These are phyloP conservation scores for Nasua narica DNA, from an alignment of 2,797 vertebrate genomes.

Conservation along the genomic window DNA sequence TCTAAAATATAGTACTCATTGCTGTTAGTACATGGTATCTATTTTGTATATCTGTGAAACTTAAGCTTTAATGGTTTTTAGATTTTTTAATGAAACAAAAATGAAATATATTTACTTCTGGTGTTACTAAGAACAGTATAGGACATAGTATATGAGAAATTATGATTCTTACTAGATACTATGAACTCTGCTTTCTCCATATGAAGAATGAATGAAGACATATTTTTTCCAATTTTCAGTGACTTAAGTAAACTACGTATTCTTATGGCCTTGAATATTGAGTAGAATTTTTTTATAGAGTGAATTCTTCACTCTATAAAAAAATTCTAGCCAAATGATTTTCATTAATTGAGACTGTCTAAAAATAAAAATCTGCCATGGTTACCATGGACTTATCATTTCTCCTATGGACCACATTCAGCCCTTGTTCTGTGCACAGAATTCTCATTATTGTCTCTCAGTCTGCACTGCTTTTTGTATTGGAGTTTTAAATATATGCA, in stretches of 20 bases:
- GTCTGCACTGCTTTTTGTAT: neutral
- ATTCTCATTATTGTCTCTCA: constrained; percentile 25
- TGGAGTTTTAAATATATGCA: constrained; percentile 2
- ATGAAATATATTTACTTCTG: neutral
- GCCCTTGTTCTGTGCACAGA: neutral
- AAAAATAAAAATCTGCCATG: constrained; percentile 57
- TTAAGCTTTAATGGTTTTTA: neutral
- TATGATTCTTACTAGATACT: neutral
- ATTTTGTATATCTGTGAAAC: neutral
- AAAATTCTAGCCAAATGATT: constrained; percentile 27
- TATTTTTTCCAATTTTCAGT: neutral
- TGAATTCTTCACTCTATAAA: constrained; percentile 38
- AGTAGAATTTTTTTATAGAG: neutral
- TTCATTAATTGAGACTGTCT: constrained; percentile 42
- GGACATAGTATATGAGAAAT: neutral
- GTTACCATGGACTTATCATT: constrained; percentile 38
- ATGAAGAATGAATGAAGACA: neutral
- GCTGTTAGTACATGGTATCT: neutral
- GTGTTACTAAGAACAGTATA: neutral
- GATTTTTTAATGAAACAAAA: neutral
- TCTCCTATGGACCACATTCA: neutral
- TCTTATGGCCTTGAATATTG: neutral
- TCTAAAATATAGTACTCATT: neutral
- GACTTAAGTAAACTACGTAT: neutral
- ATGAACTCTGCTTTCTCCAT: neutral